phyloP scores from a whole-genome alignment of 2,113 vertebrate species.

The Tetraodon nigroviridis region DNA sequence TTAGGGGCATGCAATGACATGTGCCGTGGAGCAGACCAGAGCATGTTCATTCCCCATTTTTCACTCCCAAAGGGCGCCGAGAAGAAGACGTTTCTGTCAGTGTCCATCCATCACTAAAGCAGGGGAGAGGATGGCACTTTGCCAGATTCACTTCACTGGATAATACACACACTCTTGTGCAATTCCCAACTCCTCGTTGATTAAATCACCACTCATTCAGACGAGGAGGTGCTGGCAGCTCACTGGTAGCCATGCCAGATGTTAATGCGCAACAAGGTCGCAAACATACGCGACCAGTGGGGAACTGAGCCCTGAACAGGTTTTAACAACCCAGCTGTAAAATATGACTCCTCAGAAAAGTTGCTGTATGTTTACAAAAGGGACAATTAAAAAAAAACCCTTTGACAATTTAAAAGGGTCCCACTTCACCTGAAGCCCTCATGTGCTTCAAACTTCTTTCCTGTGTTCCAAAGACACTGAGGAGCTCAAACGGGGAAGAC shows the following conservation, averaged over 20 bases:
- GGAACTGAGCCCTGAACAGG: slow-evolving; percentile 15
- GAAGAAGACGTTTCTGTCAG: slow-evolving; percentile 49
- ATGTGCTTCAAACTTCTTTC: slow-evolving; percentile 29
- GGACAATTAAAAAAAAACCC: background rate
- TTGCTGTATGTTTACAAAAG: slow-evolving; percentile 7
- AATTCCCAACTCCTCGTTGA: slow-evolving; percentile 50
- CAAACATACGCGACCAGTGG: slow-evolving; percentile 36
- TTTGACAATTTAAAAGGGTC: slow-evolving; percentile 16
- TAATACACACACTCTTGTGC: slow-evolving; percentile 18
- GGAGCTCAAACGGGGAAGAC: slow-evolving; percentile 50
- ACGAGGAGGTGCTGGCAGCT: slow-evolving; percentile 50
- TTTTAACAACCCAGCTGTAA: slow-evolving; percentile 30
- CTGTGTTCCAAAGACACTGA: slow-evolving; percentile 40
- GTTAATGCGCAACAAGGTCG: slow-evolving; percentile 34
- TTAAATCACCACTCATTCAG: slow-evolving; percentile 53
- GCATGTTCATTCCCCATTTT: slow-evolving; percentile 28
- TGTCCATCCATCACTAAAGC: slow-evolving; percentile 53
- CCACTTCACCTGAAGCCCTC: slow-evolving; percentile 23
- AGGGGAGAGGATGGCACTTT: slow-evolving; percentile 21
- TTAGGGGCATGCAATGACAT: slow-evolving; percentile 53
- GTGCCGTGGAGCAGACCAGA: slow-evolving; percentile 46
- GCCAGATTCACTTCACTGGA: slow-evolving; percentile 39
- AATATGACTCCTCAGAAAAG: slow-evolving; percentile 36
- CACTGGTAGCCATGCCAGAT: slow-evolving; percentile 35
- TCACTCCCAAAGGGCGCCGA: slow-evolving; percentile 18